phyloP scores from a whole-genome alignment of 35 echinoderm and acorn worm species.

The Chiridota heheva region DNA sequence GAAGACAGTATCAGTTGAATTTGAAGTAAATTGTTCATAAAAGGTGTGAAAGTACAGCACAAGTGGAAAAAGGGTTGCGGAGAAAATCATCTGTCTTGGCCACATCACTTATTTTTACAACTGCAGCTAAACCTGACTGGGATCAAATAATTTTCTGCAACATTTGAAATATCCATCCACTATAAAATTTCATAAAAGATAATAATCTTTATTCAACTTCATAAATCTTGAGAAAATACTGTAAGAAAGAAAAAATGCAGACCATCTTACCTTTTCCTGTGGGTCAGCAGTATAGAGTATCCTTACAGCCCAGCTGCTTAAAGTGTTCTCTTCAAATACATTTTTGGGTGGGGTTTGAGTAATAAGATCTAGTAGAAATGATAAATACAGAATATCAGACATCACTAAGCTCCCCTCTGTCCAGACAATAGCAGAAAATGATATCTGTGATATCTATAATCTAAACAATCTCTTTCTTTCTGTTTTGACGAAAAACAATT shows the following conservation, averaged over 20 bases:
- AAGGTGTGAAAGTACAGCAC: no score
- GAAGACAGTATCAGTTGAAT: no score
- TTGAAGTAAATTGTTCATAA: no score
- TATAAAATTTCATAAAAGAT: background rate
- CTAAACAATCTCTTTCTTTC: no score
- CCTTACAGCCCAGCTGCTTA: slow-evolving; percentile 75
- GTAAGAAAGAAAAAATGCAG: background rate
- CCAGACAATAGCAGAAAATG: background rate
- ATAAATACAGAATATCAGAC: background rate
- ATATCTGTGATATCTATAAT: background rate
- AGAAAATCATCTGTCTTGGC: no score
- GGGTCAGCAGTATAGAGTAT: slow-evolving; percentile 69
- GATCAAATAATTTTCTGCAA: background rate
- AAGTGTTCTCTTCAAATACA: slow-evolving; percentile 8
- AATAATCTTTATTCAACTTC: background rate
- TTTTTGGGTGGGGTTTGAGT: background rate
- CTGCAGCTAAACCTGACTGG: no score
- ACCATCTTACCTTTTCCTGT: slow-evolving; percentile 63
- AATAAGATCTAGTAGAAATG: background rate
- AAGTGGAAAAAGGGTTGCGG: no score
- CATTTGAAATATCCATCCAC: background rate
- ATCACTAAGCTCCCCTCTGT: background rate
- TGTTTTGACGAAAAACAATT: no score
- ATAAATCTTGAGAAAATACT: background rate
- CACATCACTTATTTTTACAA: no score